Evolutionary conservation across 2,888 invertebrate genomes (phyloP).

Genomic region (Macrophya alboannulata): DNA sequence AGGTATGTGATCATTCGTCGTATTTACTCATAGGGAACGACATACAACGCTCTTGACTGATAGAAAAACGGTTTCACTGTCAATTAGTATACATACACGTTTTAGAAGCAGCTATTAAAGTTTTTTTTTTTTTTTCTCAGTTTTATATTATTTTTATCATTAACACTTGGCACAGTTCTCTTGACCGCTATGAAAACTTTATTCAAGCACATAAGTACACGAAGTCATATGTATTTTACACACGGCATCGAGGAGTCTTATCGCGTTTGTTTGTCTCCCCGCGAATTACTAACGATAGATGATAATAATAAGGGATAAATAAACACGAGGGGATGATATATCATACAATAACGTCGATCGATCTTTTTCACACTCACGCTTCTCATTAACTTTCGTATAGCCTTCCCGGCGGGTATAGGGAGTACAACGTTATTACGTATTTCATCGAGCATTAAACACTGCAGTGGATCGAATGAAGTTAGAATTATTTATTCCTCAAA

Average conservation of each 20-base stretch:
- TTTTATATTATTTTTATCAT: too few relatives aligned
- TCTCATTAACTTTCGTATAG: constrained; percentile 29
- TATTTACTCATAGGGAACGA: background rate
- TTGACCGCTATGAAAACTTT: background rate
- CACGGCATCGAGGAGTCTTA: background rate
- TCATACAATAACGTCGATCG: constrained; percentile 32
- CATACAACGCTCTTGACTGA: background rate
- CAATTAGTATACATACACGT: constrained; percentile 23
- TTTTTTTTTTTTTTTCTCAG: too few relatives aligned
- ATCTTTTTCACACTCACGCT: background rate
- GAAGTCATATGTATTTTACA: background rate
- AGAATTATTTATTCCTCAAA: background rate
- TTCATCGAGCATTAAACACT: background rate
- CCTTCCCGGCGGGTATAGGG: background rate
- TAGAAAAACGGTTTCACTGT: background rate
- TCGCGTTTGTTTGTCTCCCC: background rate
- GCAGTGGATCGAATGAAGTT: background rate
- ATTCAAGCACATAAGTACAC: background rate
- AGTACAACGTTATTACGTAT: background rate
- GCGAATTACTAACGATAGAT: background rate
- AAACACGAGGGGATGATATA: constrained; percentile 19
- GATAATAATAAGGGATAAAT: background rate
- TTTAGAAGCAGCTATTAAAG: background rate
- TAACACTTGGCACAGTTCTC: background rate
- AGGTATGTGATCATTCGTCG: background rate